Percentiles rank a stretch among this genome's conserved stretches.
Evolutionary conservation across 1,140 invertebrate species (phyloP).

Genomic region (Halesus radiatus): DNA sequence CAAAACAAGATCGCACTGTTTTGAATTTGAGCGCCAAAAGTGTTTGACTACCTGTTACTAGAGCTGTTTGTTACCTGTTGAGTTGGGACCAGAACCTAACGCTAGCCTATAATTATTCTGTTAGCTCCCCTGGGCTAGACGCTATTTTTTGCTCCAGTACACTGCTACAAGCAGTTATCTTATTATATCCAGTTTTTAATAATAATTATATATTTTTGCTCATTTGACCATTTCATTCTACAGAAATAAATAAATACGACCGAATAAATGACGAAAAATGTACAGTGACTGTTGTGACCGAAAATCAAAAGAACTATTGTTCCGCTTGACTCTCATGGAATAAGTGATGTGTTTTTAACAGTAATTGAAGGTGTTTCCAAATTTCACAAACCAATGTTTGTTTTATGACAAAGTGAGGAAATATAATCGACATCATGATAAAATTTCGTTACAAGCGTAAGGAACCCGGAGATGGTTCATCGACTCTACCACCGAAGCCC

Average conservation of each 20-base stretch:
- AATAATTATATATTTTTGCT: constrained; percentile 4
- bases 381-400: constrained; percentile 49
- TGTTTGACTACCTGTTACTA: constrained; percentile 8
- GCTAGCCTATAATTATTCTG: constrained; percentile 10
- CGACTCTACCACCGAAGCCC: constrained; percentile 59
- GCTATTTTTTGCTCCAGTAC: constrained; percentile 15
- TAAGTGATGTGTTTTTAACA: constrained; percentile 15
- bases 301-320: constrained; percentile 7
- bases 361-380: constrained; percentile 52
- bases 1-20: background rate
- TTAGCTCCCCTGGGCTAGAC: constrained; percentile 6
- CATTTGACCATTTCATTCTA: background rate
- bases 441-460: constrained; percentile 76
- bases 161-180: background rate
- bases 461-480: constrained; percentile 65
- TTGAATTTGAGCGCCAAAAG: constrained; percentile 25
- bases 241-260: constrained; percentile 8
- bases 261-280: constrained; percentile 33
- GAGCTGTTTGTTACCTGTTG: background rate
- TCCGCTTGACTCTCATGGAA: constrained; percentile 27
- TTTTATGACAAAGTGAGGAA: constrained; percentile 34
- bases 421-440: constrained; percentile 66
- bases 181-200: background rate
- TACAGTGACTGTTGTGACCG: background rate
- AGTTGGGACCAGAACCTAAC: background rate